These are phyloP conservation scores for Anorthoa munda DNA, from an alignment of 2,888 invertebrate species.

Conservation along the genomic window DNA sequence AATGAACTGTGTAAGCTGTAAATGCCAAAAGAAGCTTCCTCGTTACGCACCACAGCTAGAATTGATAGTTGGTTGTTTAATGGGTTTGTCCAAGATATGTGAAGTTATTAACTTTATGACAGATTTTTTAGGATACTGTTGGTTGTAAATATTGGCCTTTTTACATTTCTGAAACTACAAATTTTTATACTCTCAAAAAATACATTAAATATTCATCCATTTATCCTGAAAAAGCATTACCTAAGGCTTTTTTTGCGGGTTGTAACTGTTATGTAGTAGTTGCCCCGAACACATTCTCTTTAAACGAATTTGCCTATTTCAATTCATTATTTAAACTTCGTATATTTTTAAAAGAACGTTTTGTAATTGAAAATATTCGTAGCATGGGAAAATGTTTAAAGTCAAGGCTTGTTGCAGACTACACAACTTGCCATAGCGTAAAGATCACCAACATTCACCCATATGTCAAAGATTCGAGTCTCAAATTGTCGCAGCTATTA, in stretches of 20 bases:
- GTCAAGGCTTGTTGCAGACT: not conserved
- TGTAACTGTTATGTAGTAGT: too few species aligned
- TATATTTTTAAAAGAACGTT: not conserved
- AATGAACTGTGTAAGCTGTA: not conserved
- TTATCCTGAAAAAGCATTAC: not conserved
- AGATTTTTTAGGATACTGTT: not conserved
- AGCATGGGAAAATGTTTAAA: not conserved
- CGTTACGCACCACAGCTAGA: slow-evolving; percentile 27
- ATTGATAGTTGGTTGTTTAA: slow-evolving; percentile 5
- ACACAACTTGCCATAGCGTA: not conserved
- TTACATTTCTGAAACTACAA: not conserved
- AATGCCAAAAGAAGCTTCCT: slow-evolving; percentile 34
- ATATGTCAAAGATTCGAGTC: slow-evolving; percentile 23
- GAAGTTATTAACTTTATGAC: slow-evolving; percentile 12
- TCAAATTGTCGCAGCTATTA: slow-evolving; percentile 15
- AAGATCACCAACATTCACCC: not conserved
- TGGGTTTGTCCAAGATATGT: not conserved
- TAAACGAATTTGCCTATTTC: not conserved
- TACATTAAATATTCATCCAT: too few species aligned
- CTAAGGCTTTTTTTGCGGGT: not conserved
- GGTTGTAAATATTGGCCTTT: not conserved
- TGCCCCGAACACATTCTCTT: not conserved
- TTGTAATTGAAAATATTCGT: not conserved
- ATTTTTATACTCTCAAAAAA: not conserved
- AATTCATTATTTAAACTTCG: not conserved